A percentile compares a stretch with the other conserved stretches of the same genome.
Evolutionary conservation across 2,113 vertebrate genomes (phyloP).

Genomic region (Megaleporinus macrocephalus): DNA sequence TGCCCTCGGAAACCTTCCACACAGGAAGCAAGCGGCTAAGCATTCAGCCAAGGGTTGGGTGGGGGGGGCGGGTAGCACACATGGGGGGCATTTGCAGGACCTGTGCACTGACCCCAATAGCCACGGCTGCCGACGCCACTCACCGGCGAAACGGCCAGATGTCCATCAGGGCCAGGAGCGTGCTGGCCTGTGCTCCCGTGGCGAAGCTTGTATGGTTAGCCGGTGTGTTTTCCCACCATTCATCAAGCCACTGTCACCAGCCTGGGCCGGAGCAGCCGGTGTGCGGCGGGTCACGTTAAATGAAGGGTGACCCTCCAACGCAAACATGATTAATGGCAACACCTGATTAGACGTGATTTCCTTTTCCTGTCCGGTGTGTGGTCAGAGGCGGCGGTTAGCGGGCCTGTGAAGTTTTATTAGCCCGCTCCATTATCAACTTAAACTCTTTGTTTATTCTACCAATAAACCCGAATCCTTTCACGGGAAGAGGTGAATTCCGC

Average conservation of each 20-base stretch:
- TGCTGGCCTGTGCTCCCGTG: slow-evolving; percentile 9
- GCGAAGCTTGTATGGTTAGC: slow-evolving; percentile 12
- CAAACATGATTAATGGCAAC: slow-evolving; percentile 81
- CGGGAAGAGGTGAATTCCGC: slow-evolving; percentile 20
- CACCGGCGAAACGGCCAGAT: slow-evolving; percentile 67
- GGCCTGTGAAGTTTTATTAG: slow-evolving; percentile 71
- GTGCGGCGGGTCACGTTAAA: slow-evolving; percentile 69
- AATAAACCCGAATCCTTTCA: slow-evolving; percentile 41
- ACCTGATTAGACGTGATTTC: slow-evolving; percentile 79
- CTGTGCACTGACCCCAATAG: slow-evolving; percentile 67
- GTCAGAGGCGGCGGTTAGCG: slow-evolving; percentile 72
- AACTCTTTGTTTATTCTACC: slow-evolving; percentile 41
- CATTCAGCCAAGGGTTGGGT: slow-evolving; percentile 60
- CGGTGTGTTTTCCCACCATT: slow-evolving; percentile 79
- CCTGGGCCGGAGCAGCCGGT: slow-evolving; percentile 77
- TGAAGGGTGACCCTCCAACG: slow-evolving; percentile 69
- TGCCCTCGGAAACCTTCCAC: slow-evolving; percentile 30
- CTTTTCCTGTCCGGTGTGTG: slow-evolving; percentile 80
- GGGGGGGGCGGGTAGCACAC: slow-evolving; percentile 29
- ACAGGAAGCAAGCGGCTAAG: slow-evolving; percentile 62
- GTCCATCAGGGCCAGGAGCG: slow-evolving; percentile 50
- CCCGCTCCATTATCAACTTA: slow-evolving; percentile 50
- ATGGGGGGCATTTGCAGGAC: slow-evolving; percentile 40
- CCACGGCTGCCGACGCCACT: slow-evolving; percentile 15
- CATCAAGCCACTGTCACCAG: slow-evolving; percentile 80